Conservation (phyloP, 1,140 invertebrate genomes). For the Aporrectodea caliginosa region DNA sequence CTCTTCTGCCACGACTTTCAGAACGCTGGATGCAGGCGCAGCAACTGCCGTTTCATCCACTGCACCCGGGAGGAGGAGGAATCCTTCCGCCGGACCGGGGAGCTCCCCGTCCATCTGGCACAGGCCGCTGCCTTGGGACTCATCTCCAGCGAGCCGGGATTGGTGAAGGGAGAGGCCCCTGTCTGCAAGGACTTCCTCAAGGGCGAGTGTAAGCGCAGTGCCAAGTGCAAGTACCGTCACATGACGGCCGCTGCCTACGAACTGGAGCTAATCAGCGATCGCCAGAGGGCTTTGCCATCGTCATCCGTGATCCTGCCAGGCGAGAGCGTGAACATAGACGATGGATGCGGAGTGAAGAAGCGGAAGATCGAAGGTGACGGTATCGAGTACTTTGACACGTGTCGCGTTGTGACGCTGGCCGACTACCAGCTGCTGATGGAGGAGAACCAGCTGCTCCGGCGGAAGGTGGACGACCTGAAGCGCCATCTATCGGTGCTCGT, state of each 20-base stretch:
- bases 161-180: slow-evolving; percentile 54
- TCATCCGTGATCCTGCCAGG: slow-evolving; percentile 20
- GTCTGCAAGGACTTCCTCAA: slow-evolving; percentile 75
- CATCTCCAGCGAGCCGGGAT: slow-evolving; percentile 37
- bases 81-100: slow-evolving; percentile 61
- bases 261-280: slow-evolving; percentile 32
- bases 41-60: slow-evolving; percentile 66
- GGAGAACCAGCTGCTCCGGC: slow-evolving; percentile 68
- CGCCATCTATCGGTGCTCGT: slow-evolving; percentile 67
- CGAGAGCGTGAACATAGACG: slow-evolving; percentile 20
- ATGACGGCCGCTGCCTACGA: slow-evolving; percentile 49
- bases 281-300: slow-evolving; percentile 8
- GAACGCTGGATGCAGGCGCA: slow-evolving; percentile 60
- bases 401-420: slow-evolving; percentile 32
- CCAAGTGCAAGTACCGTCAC: slow-evolving; percentile 61
- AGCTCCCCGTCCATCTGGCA: slow-evolving; percentile 47
- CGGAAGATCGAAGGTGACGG: slow-evolving; percentile 5
- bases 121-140: slow-evolving; percentile 44
- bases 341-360: not conserved
- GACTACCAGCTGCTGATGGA: slow-evolving; percentile 62
- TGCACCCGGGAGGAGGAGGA: slow-evolving; percentile 73
- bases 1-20: slow-evolving; percentile 82
- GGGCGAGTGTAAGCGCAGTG: slow-evolving; percentile 65
- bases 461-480: slow-evolving; percentile 71
- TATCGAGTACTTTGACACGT: not conserved